Base-by-base conservation (phyloP, 2,113 vertebrate genomes). In the Penelope pileata region DNA sequence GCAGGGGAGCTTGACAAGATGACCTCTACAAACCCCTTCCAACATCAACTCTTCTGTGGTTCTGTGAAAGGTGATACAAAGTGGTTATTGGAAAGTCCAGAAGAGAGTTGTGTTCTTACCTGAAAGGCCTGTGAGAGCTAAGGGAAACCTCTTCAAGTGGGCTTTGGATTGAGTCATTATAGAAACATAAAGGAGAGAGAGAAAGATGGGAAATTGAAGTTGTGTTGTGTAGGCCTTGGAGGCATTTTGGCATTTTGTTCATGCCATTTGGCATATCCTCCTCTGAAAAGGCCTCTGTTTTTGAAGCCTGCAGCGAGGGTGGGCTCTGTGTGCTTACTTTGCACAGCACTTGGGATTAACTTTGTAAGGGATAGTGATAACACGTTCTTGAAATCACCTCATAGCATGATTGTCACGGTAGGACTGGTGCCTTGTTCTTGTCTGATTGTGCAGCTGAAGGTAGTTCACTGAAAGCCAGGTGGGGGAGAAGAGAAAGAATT, bases 401-500 rank as follows among this genome's bases (percentile, higher is more conserved):
- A 21, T 23, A 47, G 45, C 11, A 22, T 54, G 53, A 38, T 42
- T 80, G 72, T 54, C 62, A 63, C 38, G 73, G 43, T 7, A 76
- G 40, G 83, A 54, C 48, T 47, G 43, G 30, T 66, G 63, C 26
- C 54, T 18, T 45, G 17, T 40, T 94, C 72, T 81, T 86, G 67
- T 83, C 83, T 95, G 72, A 88, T 90, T 86, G 90, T 88, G 51
- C 60, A 73, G 0, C 17, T 60, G 64, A 74, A 90, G 45, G 75
- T 64, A 63, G 59, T 27, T 93, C 54, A 58, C 83, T 7, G 12
- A 67, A 90, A 88, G 38, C 13, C 47, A 48, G 66, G 64, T 81
- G 40, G 54, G 58, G 58, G 67, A 92, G 83, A 95, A 77, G 67
- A 83, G 50, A 64, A 62, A 73, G 83, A 86, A 94, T 86, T 86